phyloP scores from a whole-genome alignment of 2,113 vertebrate species.

The Aspiorhynchus laticeps region DNA sequence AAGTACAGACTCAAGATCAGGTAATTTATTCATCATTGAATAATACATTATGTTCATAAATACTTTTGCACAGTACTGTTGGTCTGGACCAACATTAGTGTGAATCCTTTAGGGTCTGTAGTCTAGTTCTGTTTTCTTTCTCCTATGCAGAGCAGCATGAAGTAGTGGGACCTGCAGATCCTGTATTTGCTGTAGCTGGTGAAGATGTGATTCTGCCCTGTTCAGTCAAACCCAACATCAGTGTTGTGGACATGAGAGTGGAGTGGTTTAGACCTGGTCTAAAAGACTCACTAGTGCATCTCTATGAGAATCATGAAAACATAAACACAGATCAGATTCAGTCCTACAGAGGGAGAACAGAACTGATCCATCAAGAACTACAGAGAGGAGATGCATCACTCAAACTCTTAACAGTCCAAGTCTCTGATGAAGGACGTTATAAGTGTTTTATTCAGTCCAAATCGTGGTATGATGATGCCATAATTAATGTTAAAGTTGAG shows the following conservation, averaged over 20 bases:
- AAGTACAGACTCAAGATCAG: conserved; percentile 1
- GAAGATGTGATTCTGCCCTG: conserved; percentile 44
- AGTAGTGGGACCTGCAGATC: neutral
- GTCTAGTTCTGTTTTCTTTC: neutral
- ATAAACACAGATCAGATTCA: conserved; percentile 13
- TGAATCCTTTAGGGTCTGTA: neutral
- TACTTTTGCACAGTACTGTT: neutral
- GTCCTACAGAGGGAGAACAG: conserved; percentile 38
- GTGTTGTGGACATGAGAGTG: conserved; percentile 36
- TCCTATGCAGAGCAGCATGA: neutral
- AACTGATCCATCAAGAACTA: conserved; percentile 16
- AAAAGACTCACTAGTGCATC: conserved; percentile 13
- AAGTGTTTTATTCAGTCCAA: conserved; percentile 22
- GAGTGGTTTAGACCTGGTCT: conserved; percentile 27
- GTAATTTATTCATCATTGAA: neutral
- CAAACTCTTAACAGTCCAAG: neutral
- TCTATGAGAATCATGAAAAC: conserved; percentile 4
- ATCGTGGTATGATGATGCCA: neutral
- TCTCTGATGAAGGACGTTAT: conserved; percentile 12
- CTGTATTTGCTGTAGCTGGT: neutral
- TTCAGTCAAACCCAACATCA: conserved; percentile 33
- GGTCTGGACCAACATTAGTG: neutral
- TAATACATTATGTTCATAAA: neutral
- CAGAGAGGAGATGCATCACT: neutral
- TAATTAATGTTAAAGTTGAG: neutral